Conservation (phyloP, 2,888 invertebrate genomes). For the Chaitophorus viminalis region DNA sequence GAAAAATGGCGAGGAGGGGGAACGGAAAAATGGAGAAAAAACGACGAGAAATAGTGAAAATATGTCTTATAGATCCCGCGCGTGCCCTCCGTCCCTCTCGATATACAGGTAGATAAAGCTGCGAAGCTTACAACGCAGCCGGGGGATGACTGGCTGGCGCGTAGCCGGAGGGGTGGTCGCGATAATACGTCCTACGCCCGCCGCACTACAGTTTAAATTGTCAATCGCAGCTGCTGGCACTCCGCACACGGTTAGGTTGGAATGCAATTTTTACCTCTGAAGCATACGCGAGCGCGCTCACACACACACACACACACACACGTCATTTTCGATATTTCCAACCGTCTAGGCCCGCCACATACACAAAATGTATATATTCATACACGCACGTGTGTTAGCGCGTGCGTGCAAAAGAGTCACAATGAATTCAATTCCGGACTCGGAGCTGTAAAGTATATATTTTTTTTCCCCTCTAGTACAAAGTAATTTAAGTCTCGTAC, state of each 20-base stretch:
- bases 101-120: not conserved
- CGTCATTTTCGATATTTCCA: constrained; percentile 49
- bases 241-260: constrained; percentile 1
- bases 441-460: constrained; percentile 35
- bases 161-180: not conserved
- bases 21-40: not conserved
- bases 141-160: not conserved
- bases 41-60: not conserved
- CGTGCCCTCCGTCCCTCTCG: no score
- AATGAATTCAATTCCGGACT: constrained; percentile 59
- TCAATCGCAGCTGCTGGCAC: constrained; percentile 55
- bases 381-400: not conserved
- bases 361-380: not conserved
- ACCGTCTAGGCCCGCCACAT: not conserved
- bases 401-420: not conserved
- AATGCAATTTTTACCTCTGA: constrained; percentile 31
- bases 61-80: not conserved
- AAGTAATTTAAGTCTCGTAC: constrained; percentile 47
- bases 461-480: not conserved
- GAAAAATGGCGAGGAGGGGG: not conserved
- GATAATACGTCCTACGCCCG: constrained; percentile 23
- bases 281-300: no score
- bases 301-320: not conserved
- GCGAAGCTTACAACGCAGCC: not conserved
- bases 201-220: constrained; percentile 55